Evolutionary conservation across 2,113 vertebrate species (phyloP), one percentile per base, ranked within the genome.

Genomic region (Tychaedon coryphoeus): DNA sequence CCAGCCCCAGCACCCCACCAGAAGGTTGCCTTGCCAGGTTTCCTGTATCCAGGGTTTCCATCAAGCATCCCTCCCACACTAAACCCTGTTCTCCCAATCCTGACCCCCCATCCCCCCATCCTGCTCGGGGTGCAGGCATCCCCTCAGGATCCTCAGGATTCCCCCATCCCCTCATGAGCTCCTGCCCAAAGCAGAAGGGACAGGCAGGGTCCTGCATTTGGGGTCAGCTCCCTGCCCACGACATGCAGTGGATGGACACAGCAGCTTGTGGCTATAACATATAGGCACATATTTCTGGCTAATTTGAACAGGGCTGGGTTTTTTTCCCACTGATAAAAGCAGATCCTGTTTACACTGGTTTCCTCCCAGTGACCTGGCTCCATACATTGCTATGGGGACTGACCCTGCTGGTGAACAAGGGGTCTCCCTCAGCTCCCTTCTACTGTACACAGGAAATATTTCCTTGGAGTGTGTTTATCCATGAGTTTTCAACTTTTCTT

Each of bases 401-500:
- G 91, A 94, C 90, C 92, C 61, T 22, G 4, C 51, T 47, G 86
- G n/a, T 38, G 48, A 58, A 14, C 42, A 43, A 33, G 62, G 62
- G 14, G 58, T 80, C 40, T 86, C 91, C 75, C 78, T 78, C 20
- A 1, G 45, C 87, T 92, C 40, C 74, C 90, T 94, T 42, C 71
- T 86, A 6, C 74, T 88, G 81, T 85, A 93, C 92, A 95, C 96
- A 96, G 95, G 94, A 96, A 97, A 93, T 88, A 92, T 86, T 95
- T 95, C 87, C 66, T 93, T 76, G 42, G 40, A 82, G 12, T 66
- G 24, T 96, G 90, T 96, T 96, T 97, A 91, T 62, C 58, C 19
- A 5, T 33, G 26, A 40, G 43, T 88, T 86, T 91, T 88, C 45
- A 70, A 40, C 54, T 76, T 81, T 48, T 71, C 57, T 53, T 50